Conservation (phyloP, 2,888 invertebrate genomes). For the Gerris lacustris region DNA sequence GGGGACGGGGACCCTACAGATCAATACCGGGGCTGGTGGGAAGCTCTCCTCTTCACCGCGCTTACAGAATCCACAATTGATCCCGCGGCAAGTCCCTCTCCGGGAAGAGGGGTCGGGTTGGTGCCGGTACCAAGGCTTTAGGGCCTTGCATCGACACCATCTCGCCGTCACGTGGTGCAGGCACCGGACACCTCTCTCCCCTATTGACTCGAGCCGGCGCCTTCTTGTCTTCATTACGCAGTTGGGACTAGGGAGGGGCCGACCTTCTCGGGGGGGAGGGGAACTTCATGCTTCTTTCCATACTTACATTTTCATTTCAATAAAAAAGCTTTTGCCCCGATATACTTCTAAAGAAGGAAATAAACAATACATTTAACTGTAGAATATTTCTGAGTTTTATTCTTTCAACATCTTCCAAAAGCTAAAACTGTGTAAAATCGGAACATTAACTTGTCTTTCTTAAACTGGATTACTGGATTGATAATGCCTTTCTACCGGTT, state of each 20-base stretch:
- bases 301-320: conserved; percentile 5
- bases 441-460: too few species aligned
- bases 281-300: background rate
- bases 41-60: too few species aligned
- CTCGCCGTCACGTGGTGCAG: background rate
- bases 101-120: background rate
- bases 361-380: too few species aligned
- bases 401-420: too few species aligned
- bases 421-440: too few species aligned
- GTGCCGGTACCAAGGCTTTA: background rate
- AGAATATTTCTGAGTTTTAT: too few species aligned
- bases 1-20: background rate
- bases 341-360: too few species aligned
- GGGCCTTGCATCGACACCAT: background rate
- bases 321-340: background rate
- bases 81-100: background rate
- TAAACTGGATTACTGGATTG: too few species aligned
- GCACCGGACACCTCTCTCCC: background rate
- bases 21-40: background rate
- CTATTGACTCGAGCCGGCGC: conserved; percentile 5
- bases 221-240: background rate
- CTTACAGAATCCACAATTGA: conserved; percentile 1
- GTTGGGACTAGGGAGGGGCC: background rate
- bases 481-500: too few species aligned
- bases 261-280: background rate